Evolutionary conservation across 2,113 vertebrate species (phyloP), one percentile per base, ranked within the genome.

Genomic region (Phocoena sinus): DNA sequence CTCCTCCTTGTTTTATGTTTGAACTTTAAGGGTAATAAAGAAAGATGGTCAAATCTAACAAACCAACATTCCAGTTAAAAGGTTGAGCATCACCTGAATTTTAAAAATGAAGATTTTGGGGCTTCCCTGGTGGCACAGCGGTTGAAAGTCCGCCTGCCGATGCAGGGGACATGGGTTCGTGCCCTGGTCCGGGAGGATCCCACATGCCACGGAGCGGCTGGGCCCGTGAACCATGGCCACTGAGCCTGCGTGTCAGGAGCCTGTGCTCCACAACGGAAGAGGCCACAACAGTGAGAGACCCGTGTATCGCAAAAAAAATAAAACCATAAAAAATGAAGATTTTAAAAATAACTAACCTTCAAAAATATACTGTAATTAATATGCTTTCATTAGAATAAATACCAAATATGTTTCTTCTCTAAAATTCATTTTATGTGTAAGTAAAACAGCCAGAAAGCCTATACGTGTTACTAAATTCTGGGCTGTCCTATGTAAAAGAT

Each of bases 331-430:
- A 90, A 90, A 91, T 58, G 77, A 50, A 50, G 47, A 38, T 96
- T 87, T 96, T 97, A 25, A 12, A 82, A 88, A 77, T 58, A 93
- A 65, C 31, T 60, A 50, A 94, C 70, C 82, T 95, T 70, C 33
- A 82, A 90, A 94, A 93, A 94, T 63, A 56, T 31, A 53, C 91
- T 98, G 76, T 97, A 95, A 97, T 97, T 97, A 94, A 95, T 79
- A 70, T 91, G 33, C 50, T 80, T 97, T 97, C 50, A 83, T 91
- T 83, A 96, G 9, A 68, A 56, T 96, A 86, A 89, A 71, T 74
- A 41, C 38, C 53, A 87, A 74, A 65, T 58, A 21, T 41, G 3
- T 87, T 26, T 91, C 25, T 94, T 63, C 25, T 95, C 74, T 67
- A 2, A 94, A 44, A 73, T 91, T 83, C 11, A 94, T 97, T 91